phyloP scores from a whole-genome alignment of 1,140 invertebrate genomes.

The Brachionus calyciflorus region DNA sequence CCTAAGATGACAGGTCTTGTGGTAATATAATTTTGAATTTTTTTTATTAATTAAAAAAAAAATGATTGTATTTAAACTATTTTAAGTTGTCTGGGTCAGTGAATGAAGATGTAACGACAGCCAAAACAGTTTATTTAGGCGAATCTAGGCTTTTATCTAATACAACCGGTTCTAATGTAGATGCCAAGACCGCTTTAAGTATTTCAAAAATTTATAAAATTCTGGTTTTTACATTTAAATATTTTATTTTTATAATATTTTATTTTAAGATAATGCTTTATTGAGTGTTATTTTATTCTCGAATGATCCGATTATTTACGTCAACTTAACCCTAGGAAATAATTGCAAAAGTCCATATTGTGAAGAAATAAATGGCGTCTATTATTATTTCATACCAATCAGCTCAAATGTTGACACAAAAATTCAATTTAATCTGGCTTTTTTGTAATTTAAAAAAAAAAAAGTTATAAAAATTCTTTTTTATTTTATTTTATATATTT shows the following conservation, averaged over 20 bases:
- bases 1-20: no score
- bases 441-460: constrained; percentile 19
- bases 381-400: constrained; percentile 21
- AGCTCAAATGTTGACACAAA: constrained; percentile 21
- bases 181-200: neutral
- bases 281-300: constrained; percentile 33
- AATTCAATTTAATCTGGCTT: constrained; percentile 35
- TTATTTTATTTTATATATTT: no score
- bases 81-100: neutral
- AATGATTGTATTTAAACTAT: no score
- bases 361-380: constrained; percentile 35
- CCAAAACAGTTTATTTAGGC: constrained; percentile 4
- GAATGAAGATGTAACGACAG: neutral
- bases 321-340: neutral
- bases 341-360: constrained; percentile 3
- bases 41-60: no score
- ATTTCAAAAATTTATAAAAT: no score
- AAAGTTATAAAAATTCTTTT: neutral
- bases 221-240: neutral
- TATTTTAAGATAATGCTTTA: neutral
- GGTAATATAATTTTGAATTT: no score
- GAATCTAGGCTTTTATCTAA: neutral
- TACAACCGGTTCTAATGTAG: neutral
- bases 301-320: constrained; percentile 17
- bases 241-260: neutral